Base-by-base conservation (phyloP, 2,888 invertebrate genomes). In the Petrophora chlorosata region DNA sequence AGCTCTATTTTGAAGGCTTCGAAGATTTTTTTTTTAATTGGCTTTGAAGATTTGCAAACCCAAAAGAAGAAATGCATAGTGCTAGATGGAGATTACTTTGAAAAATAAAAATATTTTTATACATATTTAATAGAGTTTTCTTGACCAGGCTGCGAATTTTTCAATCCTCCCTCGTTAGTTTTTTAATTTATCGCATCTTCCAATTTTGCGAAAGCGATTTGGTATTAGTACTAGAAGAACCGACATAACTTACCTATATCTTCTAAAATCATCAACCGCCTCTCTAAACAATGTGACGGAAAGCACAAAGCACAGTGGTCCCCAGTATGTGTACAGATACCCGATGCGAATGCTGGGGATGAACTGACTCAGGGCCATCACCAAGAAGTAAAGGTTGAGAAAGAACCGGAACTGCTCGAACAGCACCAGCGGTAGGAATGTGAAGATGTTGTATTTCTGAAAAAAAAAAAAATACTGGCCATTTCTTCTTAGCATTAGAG, bases 371-470 rank as follows among this genome's bases (percentile, higher is more conserved):
- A 96, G 92, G 0, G 99, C 99, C 99, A 99, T 99, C 48, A 99
- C 92, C 61, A 99, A 91, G 88, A 99, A 99, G 83, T 99, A 99
- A 48, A 99, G 88, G 89, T 99, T 99, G 61, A 99, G 92, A 87
- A 99, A 99, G 90, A 99, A 99, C 70, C 98, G 96, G 91, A 99
- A 99, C 90, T 99, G 99, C 86, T 99, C 98, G 89, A 95, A 99
- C 56, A 99, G 92, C 52, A 99, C 99, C 86, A 96, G 79, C 3
- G 97, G 97, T 70, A 97, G 91, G 91, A 97, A 97, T 76, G 97
- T 96, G 65, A 97, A 92, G 65, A 96, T 92, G 85, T 97, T 99
- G 91, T 99, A 99, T 92, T 99, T 99, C 91, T 98, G 96, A 25
- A 86, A 85, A 19, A 44, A 50, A 50, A 53, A n/a, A n/a, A 38